These are phyloP conservation scores for Puntigrus tetrazona DNA, from an alignment of 2,113 vertebrate species.

Conservation along the genomic window DNA sequence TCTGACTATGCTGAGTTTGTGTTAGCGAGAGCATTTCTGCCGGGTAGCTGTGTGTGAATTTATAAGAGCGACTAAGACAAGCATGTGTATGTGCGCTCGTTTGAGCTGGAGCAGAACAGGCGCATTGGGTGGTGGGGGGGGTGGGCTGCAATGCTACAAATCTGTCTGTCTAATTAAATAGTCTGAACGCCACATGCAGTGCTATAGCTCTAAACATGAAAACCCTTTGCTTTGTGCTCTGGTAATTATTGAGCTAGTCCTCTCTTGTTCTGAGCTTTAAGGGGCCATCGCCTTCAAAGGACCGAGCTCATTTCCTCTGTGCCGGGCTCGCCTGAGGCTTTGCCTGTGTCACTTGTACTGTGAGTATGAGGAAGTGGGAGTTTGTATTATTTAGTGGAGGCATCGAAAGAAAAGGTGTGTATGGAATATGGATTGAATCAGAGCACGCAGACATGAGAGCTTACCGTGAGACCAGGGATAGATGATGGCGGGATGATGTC, in stretches of 20 bases:
- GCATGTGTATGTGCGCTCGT: neutral
- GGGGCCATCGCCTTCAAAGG: constrained; percentile 38
- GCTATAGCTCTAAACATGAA: constrained; percentile 31
- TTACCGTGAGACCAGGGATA: neutral
- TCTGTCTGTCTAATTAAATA: constrained; percentile 43
- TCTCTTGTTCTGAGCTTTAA: constrained; percentile 42
- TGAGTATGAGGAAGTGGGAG: constrained; percentile 31
- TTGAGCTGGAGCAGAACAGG: constrained; percentile 8
- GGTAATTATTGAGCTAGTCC: constrained; percentile 45
- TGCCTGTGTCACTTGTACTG: constrained; percentile 32
- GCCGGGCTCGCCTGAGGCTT: constrained; percentile 49
- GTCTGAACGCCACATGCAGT: constrained; percentile 23
- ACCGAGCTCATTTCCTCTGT: constrained; percentile 44
- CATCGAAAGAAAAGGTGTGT: neutral
- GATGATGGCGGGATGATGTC: neutral
- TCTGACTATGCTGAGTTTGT: constrained; percentile 23
- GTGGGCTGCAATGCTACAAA: neutral
- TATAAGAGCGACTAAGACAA: neutral
- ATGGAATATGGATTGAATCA: constrained; percentile 8
- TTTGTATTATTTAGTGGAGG: constrained; percentile 41
- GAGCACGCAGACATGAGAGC: neutral
- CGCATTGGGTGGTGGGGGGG: neutral
- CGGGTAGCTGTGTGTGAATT: constrained; percentile 19
- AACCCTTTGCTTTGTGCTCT: constrained; percentile 30
- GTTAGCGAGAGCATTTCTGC: constrained; percentile 9